Conservation (phyloP, 2,797 vertebrate genomes). For the Sarcoramphus papa region DNA sequence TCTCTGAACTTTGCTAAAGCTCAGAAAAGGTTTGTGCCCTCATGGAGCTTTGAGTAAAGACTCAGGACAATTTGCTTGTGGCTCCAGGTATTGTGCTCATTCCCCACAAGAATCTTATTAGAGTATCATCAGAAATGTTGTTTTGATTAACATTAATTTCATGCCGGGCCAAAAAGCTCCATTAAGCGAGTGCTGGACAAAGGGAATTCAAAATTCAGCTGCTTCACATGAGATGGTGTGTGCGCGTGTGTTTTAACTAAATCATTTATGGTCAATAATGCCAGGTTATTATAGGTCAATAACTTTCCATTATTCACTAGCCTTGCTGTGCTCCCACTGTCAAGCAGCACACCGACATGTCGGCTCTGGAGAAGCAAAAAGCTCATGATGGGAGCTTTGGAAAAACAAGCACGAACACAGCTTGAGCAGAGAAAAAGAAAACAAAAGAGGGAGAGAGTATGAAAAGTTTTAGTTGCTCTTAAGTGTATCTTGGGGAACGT, state of each 20-base stretch:
- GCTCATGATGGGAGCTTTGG: constrained; percentile 55
- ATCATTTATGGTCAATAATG: constrained; percentile 72
- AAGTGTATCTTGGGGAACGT: not conserved
- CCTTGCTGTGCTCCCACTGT: constrained; percentile 49
- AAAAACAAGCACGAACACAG: constrained; percentile 49
- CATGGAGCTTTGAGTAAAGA: no score
- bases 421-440: constrained; percentile 30
- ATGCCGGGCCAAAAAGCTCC: no score
- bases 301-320: constrained; percentile 71
- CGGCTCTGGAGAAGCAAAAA: constrained; percentile 51
- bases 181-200: no score
- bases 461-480: constrained; percentile 14
- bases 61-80: no score
- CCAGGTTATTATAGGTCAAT: constrained; percentile 69
- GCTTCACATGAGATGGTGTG: no score
- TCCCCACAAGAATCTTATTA: no score
- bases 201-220: no score
- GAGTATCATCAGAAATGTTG: no score
- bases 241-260: constrained; percentile 45
- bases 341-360: constrained; percentile 28
- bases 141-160: no score
- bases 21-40: no score
- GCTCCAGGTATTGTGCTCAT: no score
- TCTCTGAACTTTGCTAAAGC: no score
- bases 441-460: not conserved